phyloP scores from a whole-genome alignment of 2,888 invertebrate genomes.

The Camponotus fellah region DNA sequence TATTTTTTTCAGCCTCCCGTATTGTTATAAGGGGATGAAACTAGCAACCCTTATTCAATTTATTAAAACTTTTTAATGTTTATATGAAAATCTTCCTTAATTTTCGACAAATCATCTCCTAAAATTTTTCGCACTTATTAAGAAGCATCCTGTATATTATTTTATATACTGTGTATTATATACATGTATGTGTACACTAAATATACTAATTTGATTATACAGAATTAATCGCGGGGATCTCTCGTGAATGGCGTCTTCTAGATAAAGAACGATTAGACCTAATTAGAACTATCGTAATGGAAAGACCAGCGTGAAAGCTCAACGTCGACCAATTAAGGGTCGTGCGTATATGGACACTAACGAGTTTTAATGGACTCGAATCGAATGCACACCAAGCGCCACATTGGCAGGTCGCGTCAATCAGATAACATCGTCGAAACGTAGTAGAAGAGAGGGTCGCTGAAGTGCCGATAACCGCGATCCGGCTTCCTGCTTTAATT shows the following conservation, averaged over 20 bases:
- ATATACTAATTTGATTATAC: not conserved
- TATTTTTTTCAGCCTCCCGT: too few relatives aligned
- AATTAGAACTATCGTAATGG: slow-evolving; percentile 18
- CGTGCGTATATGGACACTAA: slow-evolving; percentile 69
- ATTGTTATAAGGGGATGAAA: too few relatives aligned
- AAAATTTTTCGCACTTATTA: too few relatives aligned
- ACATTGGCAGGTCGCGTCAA: slow-evolving; percentile 76
- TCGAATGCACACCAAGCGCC: slow-evolving; percentile 63
- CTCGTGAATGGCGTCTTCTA: slow-evolving; percentile 10
- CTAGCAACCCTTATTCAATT: too few relatives aligned
- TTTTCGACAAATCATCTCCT: too few relatives aligned
- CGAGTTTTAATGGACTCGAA: slow-evolving; percentile 74
- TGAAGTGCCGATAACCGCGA: slow-evolving; percentile 77
- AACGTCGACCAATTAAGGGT: slow-evolving; percentile 67
- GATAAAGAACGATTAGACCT: slow-evolving; percentile 32
- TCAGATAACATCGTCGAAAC: slow-evolving; percentile 72
- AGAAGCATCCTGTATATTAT: too few relatives aligned
- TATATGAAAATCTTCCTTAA: too few relatives aligned
- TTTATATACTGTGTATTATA: not conserved
- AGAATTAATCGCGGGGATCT: not conserved
- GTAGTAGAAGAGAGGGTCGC: slow-evolving; percentile 67
- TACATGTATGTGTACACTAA: not conserved
- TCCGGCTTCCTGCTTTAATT: slow-evolving; percentile 78
- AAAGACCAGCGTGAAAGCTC: slow-evolving; percentile 53
- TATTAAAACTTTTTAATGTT: too few relatives aligned